Evolutionary conservation across 2,888 invertebrate genomes (phyloP), one percentile per base, ranked within the genome.

Genomic region (Volucella zonaria): DNA sequence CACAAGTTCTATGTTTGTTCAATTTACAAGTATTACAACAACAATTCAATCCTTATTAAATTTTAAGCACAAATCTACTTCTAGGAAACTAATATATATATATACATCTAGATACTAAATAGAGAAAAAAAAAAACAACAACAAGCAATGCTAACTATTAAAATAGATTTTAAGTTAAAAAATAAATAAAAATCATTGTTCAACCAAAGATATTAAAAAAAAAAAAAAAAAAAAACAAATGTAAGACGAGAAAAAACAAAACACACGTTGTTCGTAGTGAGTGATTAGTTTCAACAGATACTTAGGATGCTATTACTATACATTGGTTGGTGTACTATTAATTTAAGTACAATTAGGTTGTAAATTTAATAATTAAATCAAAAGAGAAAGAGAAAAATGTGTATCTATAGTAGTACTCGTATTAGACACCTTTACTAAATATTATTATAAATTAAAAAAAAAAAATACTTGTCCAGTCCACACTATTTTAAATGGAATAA

Each of bases 271-370:
- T 68, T 68, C 67, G 73, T 78, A 82, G 77, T 54, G 56, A 82
- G 78, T 74, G 75, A 82, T 68, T 73, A 61, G 51, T 62, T 67
- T 80, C 66, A 74, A 79, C 47, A 80, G 23, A 64, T 58, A 68
- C 73, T 77, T 67, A 85, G 80, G 85, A 85, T 76, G 85, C 85
- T 85, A 85, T 80, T 64, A n/a, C n/a, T n/a, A n/a, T n/a, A 56
- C 15, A 85, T 67, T 80, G 85, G 85, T 85, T 85, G 85, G 59
- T 80, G 80, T 80, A 85, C 80, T 80, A 85, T 71, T 83, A 83
- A 45, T 31, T 56, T 85, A 80, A 85, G 76, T 80, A 76, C 80
- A 76, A 76, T 54, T 85, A 85, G 80, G 85, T 85, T 85, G 85
- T 85, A 85, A 76, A 76, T 38, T 79, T 64, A 42, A 45, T 38